Base-by-base conservation (phyloP, 2,113 vertebrate genomes). In the Eurystomus gularis region DNA sequence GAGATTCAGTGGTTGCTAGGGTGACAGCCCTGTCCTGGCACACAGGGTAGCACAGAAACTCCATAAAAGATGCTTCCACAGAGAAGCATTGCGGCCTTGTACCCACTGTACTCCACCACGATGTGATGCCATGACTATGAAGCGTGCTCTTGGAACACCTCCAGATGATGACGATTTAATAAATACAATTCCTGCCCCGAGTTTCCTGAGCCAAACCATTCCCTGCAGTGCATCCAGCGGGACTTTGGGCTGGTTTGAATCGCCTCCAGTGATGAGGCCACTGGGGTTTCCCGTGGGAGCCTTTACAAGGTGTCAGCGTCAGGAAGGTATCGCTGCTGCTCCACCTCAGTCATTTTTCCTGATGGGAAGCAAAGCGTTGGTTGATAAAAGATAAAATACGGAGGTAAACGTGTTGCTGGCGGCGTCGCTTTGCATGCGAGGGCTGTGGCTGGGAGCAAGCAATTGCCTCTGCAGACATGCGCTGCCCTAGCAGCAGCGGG, bases 401-500 rank as follows among this genome's bases (percentile, higher is more conserved):
- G 69, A 84, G 81, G 60, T 89, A 94, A 95, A 91, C 10, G 62
- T 66, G 68, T 88, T 4, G 25, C 66, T 85, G 85, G 86, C 16
- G 44, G 46, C 95, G 92, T 85, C 60, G 33, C 58, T 94, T 90
- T 85, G 66, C 88, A 17, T 72, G 21, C 31, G 90, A 44, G 69
- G 77, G 58, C 35, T 82, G 82, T 77, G 77, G 92, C 73, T 86
- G 94, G 88, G 90, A 77, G 80, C 52, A 46, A 75, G 55, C 3
- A 29, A 73, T 88, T 94, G 87, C 62, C 52, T 95, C 68, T 51
- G 86, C 68, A 70, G 94, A 55, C 19, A 3, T 2, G 4, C 3
- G 17, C 93, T 97, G 97, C 84, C 92, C 90, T 58, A 62, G 95
- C 93, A 75, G 81, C 15, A 1, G 77, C 84, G 88, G 73, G 57